Conservation (phyloP, 1,140 invertebrate species). For the Aphelinus atriplicis region DNA sequence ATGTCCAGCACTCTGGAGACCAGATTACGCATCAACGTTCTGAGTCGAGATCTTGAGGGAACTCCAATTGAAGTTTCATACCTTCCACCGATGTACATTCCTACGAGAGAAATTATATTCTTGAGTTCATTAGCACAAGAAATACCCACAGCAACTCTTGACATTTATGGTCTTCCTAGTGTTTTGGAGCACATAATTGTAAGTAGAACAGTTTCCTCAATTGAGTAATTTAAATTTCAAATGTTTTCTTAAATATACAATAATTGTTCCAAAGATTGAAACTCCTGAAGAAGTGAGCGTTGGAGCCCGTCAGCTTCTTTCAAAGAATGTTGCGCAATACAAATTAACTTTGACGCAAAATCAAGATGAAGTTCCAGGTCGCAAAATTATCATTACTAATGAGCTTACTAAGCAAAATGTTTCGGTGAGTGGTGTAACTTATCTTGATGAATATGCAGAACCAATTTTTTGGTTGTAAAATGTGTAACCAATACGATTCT, state of each 20-base stretch:
- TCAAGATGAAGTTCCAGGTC: constrained; percentile 60
- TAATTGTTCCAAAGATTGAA: constrained; percentile 49
- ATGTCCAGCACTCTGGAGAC: constrained; percentile 55
- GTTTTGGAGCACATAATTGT: constrained; percentile 60
- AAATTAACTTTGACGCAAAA: constrained; percentile 57
- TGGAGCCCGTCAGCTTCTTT: constrained; percentile 45
- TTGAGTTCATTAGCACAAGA: constrained; percentile 47
- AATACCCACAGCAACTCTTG: constrained; percentile 50
- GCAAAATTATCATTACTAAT: constrained; percentile 57
- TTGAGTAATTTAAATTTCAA: constrained; percentile 16
- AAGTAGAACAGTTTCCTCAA: constrained; percentile 36
- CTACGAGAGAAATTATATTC: constrained; percentile 60
- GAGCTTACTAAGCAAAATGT: constrained; percentile 63
- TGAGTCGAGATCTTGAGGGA: constrained; percentile 60
- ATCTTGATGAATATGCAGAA: background rate
- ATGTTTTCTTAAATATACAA: constrained; percentile 5
- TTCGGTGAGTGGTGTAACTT: constrained; percentile 51
- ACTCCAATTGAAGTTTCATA: constrained; percentile 57
- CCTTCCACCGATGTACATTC: constrained; percentile 59
- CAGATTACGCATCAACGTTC: constrained; percentile 55
- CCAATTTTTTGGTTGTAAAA: constrained; percentile 10
- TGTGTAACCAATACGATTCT: constrained; percentile 13
- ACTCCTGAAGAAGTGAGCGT: constrained; percentile 58
- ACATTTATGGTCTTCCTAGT: constrained; percentile 57
- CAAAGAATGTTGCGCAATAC: constrained; percentile 53